These are phyloP conservation scores for Gasterosteus nipponicus DNA, from an alignment of 2,113 vertebrate species.

Conservation along the genomic window DNA sequence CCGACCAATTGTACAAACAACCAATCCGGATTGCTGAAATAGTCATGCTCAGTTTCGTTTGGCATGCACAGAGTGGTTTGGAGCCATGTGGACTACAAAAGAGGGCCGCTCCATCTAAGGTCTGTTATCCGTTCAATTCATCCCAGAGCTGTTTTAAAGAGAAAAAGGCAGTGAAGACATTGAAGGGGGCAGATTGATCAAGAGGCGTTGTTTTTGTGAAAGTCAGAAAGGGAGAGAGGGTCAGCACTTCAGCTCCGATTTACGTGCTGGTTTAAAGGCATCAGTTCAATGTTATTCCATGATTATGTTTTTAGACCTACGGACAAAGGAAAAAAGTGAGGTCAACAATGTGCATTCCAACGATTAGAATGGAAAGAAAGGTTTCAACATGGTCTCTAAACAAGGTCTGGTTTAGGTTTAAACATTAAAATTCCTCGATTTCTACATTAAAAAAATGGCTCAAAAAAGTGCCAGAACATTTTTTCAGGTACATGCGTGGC, in stretches of 20 bases:
- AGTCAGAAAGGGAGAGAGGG: neutral
- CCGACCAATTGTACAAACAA: neutral
- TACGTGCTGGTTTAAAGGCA: neutral
- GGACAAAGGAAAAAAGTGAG: no score
- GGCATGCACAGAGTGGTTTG: neutral
- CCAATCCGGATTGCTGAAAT: neutral
- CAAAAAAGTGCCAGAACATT: conserved; percentile 4
- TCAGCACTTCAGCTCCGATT: no score
- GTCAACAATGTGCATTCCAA: no score
- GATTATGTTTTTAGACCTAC: no score
- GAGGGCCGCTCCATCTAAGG: neutral
- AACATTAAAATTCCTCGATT: conserved; percentile 22
- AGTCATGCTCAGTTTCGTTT: neutral
- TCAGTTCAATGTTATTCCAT: neutral
- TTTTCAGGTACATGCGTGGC: no score
- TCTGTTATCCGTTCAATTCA: conserved; percentile 46
- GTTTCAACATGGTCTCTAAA: neutral
- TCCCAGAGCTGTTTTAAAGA: conserved; percentile 30
- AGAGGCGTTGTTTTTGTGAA: neutral
- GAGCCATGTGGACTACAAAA: conserved; percentile 5
- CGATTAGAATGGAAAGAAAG: neutral
- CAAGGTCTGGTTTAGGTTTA: conserved; percentile 55
- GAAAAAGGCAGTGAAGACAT: neutral
- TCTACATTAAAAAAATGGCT: no score
- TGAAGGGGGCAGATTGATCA: neutral